Evolutionary conservation across 2,888 invertebrate genomes (phyloP).

Genomic region (Xylota sylvarum): DNA sequence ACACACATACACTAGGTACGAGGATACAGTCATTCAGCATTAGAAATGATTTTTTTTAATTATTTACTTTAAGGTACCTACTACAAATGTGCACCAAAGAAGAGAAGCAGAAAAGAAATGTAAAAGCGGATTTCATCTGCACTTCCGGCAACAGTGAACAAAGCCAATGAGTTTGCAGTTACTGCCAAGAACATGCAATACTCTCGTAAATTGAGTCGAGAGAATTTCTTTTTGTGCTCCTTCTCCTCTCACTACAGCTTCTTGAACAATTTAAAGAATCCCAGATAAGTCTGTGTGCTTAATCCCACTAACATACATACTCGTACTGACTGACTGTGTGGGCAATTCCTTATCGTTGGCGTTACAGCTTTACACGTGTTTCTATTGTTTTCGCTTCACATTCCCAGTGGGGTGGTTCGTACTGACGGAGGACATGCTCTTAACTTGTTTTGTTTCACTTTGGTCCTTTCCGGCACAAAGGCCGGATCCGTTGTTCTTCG

Average conservation of each 20-base stretch:
- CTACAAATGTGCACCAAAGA: not conserved
- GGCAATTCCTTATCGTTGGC: constrained; percentile 36
- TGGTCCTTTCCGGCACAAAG: constrained; percentile 16
- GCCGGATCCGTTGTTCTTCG: constrained; percentile 23
- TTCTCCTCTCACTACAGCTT: not conserved
- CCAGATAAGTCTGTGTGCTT: constrained; percentile 33
- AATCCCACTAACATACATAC: constrained; percentile 4
- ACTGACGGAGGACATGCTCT: constrained; percentile 33
- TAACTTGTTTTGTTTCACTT: constrained; percentile 37
- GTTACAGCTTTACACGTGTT: constrained; percentile 59
- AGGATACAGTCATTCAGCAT: constrained; percentile 1
- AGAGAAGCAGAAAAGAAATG: constrained; percentile 12
- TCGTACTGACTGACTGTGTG: constrained; percentile 7
- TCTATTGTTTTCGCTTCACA: constrained; percentile 48
- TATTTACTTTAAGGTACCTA: constrained; percentile 19
- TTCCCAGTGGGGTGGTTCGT: constrained; percentile 19
- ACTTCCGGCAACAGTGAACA: constrained; percentile 60
- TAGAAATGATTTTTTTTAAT: constrained; percentile 43
- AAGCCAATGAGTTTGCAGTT: constrained; percentile 60
- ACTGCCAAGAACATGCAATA: constrained; percentile 10
- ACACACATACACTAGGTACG: not conserved
- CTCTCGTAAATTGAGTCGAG: constrained; percentile 16
- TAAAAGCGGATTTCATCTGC: constrained; percentile 41
- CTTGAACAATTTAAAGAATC: constrained; percentile 51
- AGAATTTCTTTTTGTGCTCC: constrained; percentile 9